These are phyloP conservation scores for Crenuchus spilurus DNA, from an alignment of 2,797 vertebrate genomes.

Conservation along the genomic window DNA sequence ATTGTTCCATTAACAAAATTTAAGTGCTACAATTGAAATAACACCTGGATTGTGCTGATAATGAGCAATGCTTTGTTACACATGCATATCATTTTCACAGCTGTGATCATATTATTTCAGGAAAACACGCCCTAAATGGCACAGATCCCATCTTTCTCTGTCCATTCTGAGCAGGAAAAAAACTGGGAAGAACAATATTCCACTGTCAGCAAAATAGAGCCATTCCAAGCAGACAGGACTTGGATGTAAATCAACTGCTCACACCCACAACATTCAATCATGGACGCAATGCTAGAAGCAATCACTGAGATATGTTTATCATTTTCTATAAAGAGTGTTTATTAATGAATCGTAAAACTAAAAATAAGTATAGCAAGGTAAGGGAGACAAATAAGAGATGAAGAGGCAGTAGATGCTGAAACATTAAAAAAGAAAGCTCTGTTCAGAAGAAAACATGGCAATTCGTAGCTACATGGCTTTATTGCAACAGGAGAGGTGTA, in stretches of 20 bases:
- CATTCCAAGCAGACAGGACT: not conserved
- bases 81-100: slow-evolving; percentile 20
- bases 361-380: too few species aligned
- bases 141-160: not conserved
- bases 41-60: slow-evolving; percentile 17
- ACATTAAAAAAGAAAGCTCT: too few species aligned
- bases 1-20: not conserved
- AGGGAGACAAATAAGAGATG: too few species aligned
- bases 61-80: not conserved
- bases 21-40: slow-evolving; percentile 10
- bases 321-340: too few species aligned
- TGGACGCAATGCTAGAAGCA: not conserved
- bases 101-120: slow-evolving; percentile 18
- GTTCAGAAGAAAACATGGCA: too few species aligned
- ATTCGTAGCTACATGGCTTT: too few species aligned
- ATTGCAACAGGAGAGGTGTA: too few species aligned
- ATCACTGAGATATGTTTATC: not conserved
- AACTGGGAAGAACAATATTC: slow-evolving; percentile 30
- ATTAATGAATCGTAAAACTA: too few species aligned
- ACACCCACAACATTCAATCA: not conserved
- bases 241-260: not conserved
- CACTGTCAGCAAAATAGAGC: slow-evolving; percentile 21
- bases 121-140: not conserved
- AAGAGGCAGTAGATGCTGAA: too few species aligned
- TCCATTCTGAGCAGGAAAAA: not conserved